Conservation (phyloP, 2,888 invertebrate genomes). For the Cataglyphis albicans region DNA sequence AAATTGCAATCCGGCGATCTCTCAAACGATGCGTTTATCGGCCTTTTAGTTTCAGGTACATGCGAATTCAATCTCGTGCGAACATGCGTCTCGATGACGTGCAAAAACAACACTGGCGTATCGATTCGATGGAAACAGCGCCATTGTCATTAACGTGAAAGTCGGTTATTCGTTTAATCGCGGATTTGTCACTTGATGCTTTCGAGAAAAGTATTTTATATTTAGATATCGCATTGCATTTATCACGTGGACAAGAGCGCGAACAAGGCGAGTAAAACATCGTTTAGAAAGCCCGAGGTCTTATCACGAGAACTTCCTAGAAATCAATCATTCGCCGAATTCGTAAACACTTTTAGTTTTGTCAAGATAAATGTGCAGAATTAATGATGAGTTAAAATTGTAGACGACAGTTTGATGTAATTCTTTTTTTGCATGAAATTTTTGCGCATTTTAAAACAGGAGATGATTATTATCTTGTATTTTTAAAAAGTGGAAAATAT, state of each 20-base stretch:
- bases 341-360: slow-evolving; percentile 1
- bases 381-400: neutral
- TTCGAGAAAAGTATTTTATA: slow-evolving; percentile 1
- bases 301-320: slow-evolving; percentile 13
- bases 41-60: slow-evolving; percentile 69
- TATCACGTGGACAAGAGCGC: slow-evolving; percentile 5
- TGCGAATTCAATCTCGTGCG: slow-evolving; percentile 73
- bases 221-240: slow-evolving; percentile 36
- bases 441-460: neutral
- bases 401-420: neutral
- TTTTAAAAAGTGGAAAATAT: neutral
- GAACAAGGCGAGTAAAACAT: neutral
- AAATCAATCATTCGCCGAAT: slow-evolving; percentile 27
- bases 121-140: neutral
- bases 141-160: slow-evolving; percentile 73
- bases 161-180: slow-evolving; percentile 60
- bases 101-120: slow-evolving; percentile 48
- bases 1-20: slow-evolving; percentile 54
- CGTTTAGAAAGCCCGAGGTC: slow-evolving; percentile 11
- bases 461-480: neutral
- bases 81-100: slow-evolving; percentile 51
- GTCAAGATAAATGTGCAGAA: neutral
- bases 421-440: neutral
- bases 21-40: slow-evolving; percentile 69
- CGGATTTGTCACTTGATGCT: neutral